These are phyloP conservation scores for Bothrops jararaca DNA, from an alignment of 2,113 vertebrate species.

Conservation along the genomic window DNA sequence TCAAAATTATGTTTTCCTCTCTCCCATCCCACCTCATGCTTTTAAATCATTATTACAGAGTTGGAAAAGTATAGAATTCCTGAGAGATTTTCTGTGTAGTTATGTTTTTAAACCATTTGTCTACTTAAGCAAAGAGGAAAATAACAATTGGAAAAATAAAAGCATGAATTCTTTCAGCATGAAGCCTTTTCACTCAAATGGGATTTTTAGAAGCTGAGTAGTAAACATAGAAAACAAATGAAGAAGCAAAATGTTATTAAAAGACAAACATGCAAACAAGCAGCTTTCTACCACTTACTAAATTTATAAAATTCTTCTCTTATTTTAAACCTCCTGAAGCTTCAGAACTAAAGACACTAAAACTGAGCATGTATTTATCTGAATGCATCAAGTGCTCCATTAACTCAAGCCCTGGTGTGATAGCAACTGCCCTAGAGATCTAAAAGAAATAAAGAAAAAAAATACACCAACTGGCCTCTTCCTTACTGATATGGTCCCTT, in stretches of 20 bases:
- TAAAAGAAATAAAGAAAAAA: not conserved
- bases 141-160: conserved; percentile 5
- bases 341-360: not conserved
- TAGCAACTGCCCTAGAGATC: not conserved
- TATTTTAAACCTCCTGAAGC: not conserved
- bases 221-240: conserved; percentile 6
- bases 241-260: not conserved
- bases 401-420: not conserved
- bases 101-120: conserved; percentile 28
- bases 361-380: not conserved
- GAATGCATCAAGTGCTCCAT: not conserved
- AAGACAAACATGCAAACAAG: conserved; percentile 34
- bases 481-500: not conserved
- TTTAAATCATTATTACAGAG: conserved; percentile 26
- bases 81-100: conserved; percentile 24
- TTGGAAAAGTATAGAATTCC: conserved; percentile 23
- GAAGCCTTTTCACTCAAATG: conserved; percentile 40
- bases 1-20: not conserved
- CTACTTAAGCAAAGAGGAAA: conserved; percentile 14
- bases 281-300: not conserved
- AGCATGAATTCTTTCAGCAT: conserved; percentile 26
- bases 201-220: conserved; percentile 19
- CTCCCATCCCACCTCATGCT: conserved; percentile 10
- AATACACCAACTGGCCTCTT: not conserved
- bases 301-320: not conserved